Conservation (phyloP, 2,888 invertebrate genomes). For the Pemphredon lugubris region DNA sequence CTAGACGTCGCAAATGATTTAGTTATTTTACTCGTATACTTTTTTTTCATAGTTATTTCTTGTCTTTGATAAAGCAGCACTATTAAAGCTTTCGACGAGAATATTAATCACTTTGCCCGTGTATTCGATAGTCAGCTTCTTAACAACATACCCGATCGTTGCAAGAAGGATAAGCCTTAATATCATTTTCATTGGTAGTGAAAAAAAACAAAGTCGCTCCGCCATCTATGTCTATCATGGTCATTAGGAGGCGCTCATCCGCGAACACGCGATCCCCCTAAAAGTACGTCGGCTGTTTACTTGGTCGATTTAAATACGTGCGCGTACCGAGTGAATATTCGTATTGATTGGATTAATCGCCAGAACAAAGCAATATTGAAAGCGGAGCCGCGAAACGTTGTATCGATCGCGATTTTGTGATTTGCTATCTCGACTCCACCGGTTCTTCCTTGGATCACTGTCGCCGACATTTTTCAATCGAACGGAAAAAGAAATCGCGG, state of each 20-base stretch:
- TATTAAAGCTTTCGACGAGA: no score
- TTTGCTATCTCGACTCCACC: neutral
- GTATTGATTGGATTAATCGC: neutral
- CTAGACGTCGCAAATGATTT: no score
- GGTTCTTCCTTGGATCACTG: neutral
- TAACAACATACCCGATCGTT: no score
- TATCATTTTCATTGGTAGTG: neutral
- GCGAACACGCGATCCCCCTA: neutral
- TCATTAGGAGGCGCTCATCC: neutral
- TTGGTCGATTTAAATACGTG: neutral
- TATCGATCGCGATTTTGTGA: neutral
- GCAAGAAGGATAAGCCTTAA: no score
- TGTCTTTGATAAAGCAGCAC: no score
- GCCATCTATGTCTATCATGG: conserved; percentile 9
- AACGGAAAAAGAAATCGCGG: neutral
- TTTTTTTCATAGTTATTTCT: neutral
- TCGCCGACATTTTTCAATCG: neutral
- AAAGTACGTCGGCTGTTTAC: neutral
- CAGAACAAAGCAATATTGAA: neutral
- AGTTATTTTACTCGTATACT: no score
- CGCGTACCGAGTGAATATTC: neutral
- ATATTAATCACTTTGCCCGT: no score
- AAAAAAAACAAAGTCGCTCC: neutral
- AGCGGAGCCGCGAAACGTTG: neutral
- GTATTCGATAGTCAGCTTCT: no score